Conservation (phyloP, 2,888 invertebrate species). For the Dolomedes plantarius region DNA sequence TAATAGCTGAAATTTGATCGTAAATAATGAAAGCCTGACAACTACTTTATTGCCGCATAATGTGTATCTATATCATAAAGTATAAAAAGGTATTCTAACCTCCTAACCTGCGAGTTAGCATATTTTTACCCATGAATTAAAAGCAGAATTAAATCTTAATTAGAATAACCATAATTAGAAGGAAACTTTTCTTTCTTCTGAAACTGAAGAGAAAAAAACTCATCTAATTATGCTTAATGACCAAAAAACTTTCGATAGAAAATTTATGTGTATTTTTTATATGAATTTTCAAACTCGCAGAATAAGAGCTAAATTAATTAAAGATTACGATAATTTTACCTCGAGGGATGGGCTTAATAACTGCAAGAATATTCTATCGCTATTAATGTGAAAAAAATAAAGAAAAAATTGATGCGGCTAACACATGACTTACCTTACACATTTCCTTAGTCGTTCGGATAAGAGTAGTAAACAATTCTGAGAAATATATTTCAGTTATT, state of each 20-base stretch:
- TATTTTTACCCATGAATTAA: conserved; percentile 2
- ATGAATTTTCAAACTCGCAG: background rate
- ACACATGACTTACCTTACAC: background rate
- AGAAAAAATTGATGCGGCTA: background rate
- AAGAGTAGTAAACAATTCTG: background rate
- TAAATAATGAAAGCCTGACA: too few species aligned
- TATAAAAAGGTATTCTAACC: background rate
- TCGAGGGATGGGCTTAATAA: background rate
- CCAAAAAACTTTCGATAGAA: conserved; percentile 12
- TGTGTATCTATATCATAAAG: too few species aligned
- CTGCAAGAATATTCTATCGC: background rate
- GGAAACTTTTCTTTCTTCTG: background rate
- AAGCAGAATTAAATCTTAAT: conserved; percentile 1
- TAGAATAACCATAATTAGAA: conserved; percentile 11
- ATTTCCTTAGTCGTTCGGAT: background rate
- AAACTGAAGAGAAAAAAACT: conserved; percentile 4
- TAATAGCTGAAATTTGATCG: too few species aligned
- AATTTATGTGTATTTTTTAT: conserved; percentile 12
- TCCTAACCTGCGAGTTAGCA: background rate
- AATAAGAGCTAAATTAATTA: conserved; percentile 2
- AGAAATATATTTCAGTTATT: too few species aligned
- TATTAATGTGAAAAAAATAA: background rate
- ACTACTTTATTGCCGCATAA: too few species aligned
- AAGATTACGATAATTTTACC: conserved; percentile 18
- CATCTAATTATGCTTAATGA: conserved; percentile 18